Conservation (phyloP, 2,113 vertebrate species). For the Calidris pugnax region DNA sequence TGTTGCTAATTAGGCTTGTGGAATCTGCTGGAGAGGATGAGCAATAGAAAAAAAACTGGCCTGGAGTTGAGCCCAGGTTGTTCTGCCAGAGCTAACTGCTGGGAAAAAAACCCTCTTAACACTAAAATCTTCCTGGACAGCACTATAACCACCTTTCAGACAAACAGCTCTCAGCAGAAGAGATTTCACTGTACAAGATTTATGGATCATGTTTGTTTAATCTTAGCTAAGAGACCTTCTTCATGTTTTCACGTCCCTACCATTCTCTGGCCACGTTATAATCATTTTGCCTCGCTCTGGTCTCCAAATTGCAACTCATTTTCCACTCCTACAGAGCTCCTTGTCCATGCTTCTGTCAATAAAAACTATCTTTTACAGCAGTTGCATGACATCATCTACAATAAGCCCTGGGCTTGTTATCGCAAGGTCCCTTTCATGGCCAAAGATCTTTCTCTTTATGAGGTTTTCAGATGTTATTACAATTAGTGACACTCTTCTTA, state of each 20-base stretch:
- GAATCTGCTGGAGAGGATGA: conserved; percentile 34
- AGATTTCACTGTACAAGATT: background rate
- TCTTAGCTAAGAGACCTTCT: background rate
- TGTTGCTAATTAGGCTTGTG: conserved; percentile 34
- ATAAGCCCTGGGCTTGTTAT: background rate
- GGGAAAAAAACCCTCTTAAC: background rate
- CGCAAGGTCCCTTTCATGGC: background rate
- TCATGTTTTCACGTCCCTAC: background rate
- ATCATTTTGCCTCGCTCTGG: background rate
- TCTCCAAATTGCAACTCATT: background rate
- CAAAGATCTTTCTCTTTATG: background rate
- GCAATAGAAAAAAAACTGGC: background rate
- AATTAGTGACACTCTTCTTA: background rate
- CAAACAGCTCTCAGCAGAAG: background rate
- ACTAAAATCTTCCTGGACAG: background rate
- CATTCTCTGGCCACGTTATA: background rate
- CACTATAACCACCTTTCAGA: background rate
- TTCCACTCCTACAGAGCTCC: background rate
- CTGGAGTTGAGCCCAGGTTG: conserved; percentile 38
- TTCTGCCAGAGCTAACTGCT: background rate
- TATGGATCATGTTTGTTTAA: background rate
- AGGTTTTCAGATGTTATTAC: background rate
- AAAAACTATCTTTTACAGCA: background rate
- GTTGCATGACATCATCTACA: background rate
- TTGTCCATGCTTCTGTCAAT: background rate